phyloP scores from a whole-genome alignment of 37 sponge, comb jelly and placozoan species.

The Geodia barretti region DNA sequence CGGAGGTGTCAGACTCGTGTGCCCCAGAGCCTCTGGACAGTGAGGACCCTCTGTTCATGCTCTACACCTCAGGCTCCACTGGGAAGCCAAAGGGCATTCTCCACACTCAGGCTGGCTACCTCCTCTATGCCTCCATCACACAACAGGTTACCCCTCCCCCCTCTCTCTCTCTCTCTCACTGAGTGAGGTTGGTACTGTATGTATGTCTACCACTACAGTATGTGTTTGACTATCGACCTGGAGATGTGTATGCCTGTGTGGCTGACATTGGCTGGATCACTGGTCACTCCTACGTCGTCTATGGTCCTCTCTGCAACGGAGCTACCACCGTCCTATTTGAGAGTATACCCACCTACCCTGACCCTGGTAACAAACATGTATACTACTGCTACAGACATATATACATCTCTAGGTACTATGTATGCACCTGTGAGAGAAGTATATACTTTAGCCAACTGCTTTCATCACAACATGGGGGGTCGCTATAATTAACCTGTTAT shows the following conservation, averaged over 20 bases:
- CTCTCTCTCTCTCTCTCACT: no score
- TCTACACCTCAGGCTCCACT: constrained; percentile 97
- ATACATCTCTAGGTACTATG: background rate
- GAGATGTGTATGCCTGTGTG: constrained; percentile 94
- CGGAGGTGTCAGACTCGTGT: constrained; percentile 58
- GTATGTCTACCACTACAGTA: constrained; percentile 57
- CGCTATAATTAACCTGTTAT: background rate
- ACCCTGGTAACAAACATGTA: constrained; percentile 64
- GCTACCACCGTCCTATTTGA: constrained; percentile 93
- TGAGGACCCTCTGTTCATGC: constrained; percentile 92
- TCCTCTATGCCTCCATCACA: constrained; percentile 88
- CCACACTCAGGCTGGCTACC: constrained; percentile 97
- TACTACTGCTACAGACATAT: background rate
- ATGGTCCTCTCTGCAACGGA: constrained; percentile 94
- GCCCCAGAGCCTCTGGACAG: constrained; percentile 86
- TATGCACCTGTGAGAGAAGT: no score
- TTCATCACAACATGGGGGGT: no score
- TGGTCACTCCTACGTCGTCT: constrained; percentile 93
- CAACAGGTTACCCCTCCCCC: constrained; percentile 58
- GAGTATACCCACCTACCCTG: constrained; percentile 85
- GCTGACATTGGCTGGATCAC: constrained; percentile 99
- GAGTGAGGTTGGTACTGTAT: no score
- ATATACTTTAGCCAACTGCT: no score
- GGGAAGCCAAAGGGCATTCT: constrained; percentile 94
- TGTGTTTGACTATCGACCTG: constrained; percentile 91